A percentile compares a stretch with the other conserved stretches of the same genome.
Evolutionary conservation across 2,797 vertebrate genomes (phyloP).

Genomic region (Lutjanus campechanus): DNA sequence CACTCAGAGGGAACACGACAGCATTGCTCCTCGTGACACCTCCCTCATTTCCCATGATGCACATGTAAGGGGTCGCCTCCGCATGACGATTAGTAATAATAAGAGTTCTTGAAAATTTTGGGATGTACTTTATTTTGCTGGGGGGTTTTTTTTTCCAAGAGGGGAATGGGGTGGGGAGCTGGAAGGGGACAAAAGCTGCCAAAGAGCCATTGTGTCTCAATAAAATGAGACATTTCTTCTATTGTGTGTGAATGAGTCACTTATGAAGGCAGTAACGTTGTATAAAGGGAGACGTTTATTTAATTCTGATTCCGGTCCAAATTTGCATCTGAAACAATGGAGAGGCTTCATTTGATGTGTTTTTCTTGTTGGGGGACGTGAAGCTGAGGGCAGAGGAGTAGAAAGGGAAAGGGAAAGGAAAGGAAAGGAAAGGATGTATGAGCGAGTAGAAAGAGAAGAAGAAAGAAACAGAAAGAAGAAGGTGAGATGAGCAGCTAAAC

Average conservation of each 20-base stretch:
- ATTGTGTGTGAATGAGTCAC: constrained; percentile 86
- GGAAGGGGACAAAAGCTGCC: constrained; percentile 84
- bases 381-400: constrained; percentile 27
- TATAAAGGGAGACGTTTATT: constrained; percentile 81
- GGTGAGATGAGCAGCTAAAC: neutral
- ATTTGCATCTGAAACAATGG: constrained; percentile 84
- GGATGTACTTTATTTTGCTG: constrained; percentile 66
- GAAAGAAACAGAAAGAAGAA: neutral
- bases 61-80: constrained; percentile 81
- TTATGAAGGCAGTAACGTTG: constrained; percentile 81
- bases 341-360: constrained; percentile 79
- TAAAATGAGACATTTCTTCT: constrained; percentile 85
- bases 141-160: constrained; percentile 25
- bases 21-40: constrained; percentile 84
- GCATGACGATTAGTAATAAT: constrained; percentile 80
- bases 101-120: constrained; percentile 78
- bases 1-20: constrained; percentile 85
- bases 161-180: constrained; percentile 56
- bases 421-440: neutral
- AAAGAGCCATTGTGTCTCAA: constrained; percentile 86
- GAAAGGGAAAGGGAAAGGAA: neutral
- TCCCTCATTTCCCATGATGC: constrained; percentile 86
- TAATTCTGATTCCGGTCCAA: constrained; percentile 81
- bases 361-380: constrained; percentile 79
- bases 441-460: neutral